These are phyloP conservation scores for Unio pictorum DNA, from an alignment of 2,888 invertebrate species.

Conservation along the genomic window DNA sequence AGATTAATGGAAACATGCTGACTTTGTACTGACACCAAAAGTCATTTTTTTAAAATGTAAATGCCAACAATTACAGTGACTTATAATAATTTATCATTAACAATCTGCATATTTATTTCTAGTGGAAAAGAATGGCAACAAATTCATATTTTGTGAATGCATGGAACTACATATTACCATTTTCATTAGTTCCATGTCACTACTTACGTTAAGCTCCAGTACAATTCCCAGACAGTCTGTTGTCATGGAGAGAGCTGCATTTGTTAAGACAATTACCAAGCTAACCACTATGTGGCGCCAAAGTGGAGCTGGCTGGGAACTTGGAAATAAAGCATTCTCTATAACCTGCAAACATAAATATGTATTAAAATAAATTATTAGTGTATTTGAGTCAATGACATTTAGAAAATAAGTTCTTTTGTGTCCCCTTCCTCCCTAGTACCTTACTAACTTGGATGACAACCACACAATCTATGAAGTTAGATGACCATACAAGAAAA, in stretches of 20 bases:
- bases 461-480: too few relatives aligned
- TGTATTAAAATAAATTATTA: not conserved
- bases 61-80: too few relatives aligned
- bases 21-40: too few relatives aligned
- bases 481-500: too few relatives aligned
- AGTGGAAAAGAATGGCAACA: not conserved
- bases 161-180: not conserved
- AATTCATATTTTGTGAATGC: not conserved
- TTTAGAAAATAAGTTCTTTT: too few relatives aligned
- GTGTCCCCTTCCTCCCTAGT: too few relatives aligned
- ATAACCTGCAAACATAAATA: slow-evolving; percentile 61
- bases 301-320: slow-evolving; percentile 67
- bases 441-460: too few relatives aligned
- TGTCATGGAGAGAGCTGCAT: slow-evolving; percentile 84
- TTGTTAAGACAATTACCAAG: slow-evolving; percentile 79
- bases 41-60: too few relatives aligned
- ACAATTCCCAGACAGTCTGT: slow-evolving; percentile 89
- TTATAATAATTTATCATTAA: too few relatives aligned
- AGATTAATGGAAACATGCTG: too few relatives aligned
- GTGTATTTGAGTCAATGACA: not conserved
- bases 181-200: not conserved
- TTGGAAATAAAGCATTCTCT: slow-evolving; percentile 70
- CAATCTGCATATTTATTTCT: too few relatives aligned
- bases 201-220: slow-evolving; percentile 84
- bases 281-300: slow-evolving; percentile 76